Conservation (phyloP, 1,140 invertebrate genomes). For the Tetraneura akinire region DNA sequence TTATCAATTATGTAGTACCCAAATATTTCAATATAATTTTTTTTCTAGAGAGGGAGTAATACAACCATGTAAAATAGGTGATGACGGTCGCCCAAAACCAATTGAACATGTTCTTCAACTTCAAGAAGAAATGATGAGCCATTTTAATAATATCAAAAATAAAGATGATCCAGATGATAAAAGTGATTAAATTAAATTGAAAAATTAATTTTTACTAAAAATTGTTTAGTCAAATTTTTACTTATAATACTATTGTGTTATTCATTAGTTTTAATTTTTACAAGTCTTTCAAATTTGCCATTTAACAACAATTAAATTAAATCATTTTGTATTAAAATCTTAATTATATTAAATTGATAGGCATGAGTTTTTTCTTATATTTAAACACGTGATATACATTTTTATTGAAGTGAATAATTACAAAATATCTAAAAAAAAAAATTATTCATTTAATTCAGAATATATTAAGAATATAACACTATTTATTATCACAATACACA, state of each 20-base stretch:
- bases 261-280: not conserved
- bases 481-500: too few species aligned
- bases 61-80: conserved; percentile 83
- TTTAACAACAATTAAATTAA: too few species aligned
- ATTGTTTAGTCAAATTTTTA: not conserved
- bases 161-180: conserved; percentile 15
- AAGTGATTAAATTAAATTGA: not conserved
- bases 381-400: too few species aligned
- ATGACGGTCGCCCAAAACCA: conserved; percentile 87
- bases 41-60: conserved; percentile 73
- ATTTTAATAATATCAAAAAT: conserved; percentile 43
- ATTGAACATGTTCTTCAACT: conserved; percentile 88
- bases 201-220: not conserved
- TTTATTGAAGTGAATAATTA: too few species aligned
- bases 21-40: conserved; percentile 45
- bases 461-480: too few species aligned
- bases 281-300: not conserved
- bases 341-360: too few species aligned
- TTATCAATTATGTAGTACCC: too few species aligned
- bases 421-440: too few species aligned
- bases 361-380: too few species aligned
- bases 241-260: too few species aligned
- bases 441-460: too few species aligned
- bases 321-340: too few species aligned
- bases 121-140: conserved; percentile 60